Evolutionary conservation across 2,888 invertebrate genomes (phyloP), one percentile per base, ranked within the genome.

Genomic region (Machimus rusticus): DNA sequence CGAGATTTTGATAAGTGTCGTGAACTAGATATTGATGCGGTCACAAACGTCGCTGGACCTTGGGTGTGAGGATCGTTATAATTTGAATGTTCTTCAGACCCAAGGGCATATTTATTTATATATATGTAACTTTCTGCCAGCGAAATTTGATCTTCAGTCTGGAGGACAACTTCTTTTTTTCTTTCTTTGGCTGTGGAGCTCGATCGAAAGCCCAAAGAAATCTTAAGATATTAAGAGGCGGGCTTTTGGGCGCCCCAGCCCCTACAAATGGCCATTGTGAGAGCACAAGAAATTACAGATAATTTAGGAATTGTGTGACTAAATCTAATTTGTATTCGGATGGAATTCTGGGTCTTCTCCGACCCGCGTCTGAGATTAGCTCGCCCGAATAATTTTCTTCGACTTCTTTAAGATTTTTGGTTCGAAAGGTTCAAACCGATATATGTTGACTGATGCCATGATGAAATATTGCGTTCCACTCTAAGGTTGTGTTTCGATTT

Each of bases 241-340:
- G 55, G 31, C 12, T 79, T 79, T 51, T 34, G 51, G 79, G 51
- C 51, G 51, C 55, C 23, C 51, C 79, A 51, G 46, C 79, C 51
- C 19, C 51, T 28, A 51, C 79, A 28, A 79, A 79, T 51, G 43
- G n/a, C 79, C 31, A 79, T 79, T 79, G 79, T 79, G 79, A 34
- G 76, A 37, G 14, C 23, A 23, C 28, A 16, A 79, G 6, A 79
- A 79, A 79, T 79, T 79, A 79, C 46, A 79, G 79, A 79, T 79
- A 79, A 79, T 79, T 79, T 79, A 28, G 28, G 51, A 79, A 79
- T 79, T 79, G 79, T 79, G 79, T 79, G 79, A 79, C 79, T 79
- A 51, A 79, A 55, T 51, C 79, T 79, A 79, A 79, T 79, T 79
- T 79, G 79, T 79, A 79, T 79, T 46, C 55, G 79, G n/a, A 14